Evolutionary conservation across 2,888 invertebrate genomes (phyloP), one percentile per base, ranked within the genome.

Genomic region (Cephus rjabovi): DNA sequence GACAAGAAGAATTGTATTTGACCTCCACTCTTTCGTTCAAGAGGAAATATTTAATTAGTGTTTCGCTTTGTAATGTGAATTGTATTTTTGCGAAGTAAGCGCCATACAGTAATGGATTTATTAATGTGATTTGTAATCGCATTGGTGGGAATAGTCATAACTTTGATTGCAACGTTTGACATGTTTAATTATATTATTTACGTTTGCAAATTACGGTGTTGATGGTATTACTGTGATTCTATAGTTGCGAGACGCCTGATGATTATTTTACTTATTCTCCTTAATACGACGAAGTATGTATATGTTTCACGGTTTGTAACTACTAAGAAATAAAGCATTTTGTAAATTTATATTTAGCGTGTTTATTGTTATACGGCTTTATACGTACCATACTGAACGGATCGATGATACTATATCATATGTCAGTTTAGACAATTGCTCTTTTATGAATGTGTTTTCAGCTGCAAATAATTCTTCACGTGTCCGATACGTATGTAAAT

Each of bases 321-420:
- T 79, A 80, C 40, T 82, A 80, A 56, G 79, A 81, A 86, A 84
- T 85, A 83, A 84, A 84, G 81, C 77, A 82, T 86, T 85, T 86
- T 84, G 77, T 85, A 85, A 84, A 84, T 83, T 85, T 79, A 84
- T 84, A 81, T 79, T 34, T 71, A 6, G 15, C 71, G 33, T 33
- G 71, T 71, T 56, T 23, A 56, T 56, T 56, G 23, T 15, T 56
- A 15, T 6, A 56, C 23, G 56, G 56, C 23, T 23, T 9, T 15
- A 75, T 78, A 76, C 76, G 76, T 31, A 56, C 40, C 40, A 81
- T 76, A 73, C 73, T 75, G 23, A 76, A 80, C 76, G 69, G 73
- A 79, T 37, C n/a, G 37, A 75, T 74, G 74, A 73, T 71, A 71
- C 34, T 11, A 23, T 34, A 77, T 35, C 56, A 69, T 34, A 56